phyloP scores from a whole-genome alignment of 2,113 vertebrate genomes.

The Vimba vimba region DNA sequence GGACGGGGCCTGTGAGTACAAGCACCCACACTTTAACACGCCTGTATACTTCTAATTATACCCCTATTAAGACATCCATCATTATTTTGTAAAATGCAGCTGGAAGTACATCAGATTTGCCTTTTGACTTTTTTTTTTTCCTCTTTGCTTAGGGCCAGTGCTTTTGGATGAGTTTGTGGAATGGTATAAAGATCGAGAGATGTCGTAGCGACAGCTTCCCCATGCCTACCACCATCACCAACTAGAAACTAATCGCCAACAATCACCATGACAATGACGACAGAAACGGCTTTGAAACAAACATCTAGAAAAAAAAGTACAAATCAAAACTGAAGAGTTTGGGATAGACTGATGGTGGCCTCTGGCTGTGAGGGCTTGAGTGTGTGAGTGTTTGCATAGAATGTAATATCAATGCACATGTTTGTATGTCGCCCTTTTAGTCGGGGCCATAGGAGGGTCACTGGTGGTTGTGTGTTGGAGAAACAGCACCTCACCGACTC shows the following conservation, averaged over 20 bases:
- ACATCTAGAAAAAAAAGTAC: slow-evolving; percentile 70
- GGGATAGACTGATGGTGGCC: slow-evolving; percentile 67
- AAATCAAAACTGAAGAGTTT: slow-evolving; percentile 61
- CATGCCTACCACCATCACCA: slow-evolving; percentile 42
- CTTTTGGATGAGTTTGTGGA: slow-evolving; percentile 99
- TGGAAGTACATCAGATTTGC: neutral
- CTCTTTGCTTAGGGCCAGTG: slow-evolving; percentile 87
- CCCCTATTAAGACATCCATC: neutral
- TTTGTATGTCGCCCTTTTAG: slow-evolving; percentile 84
- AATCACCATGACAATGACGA: slow-evolving; percentile 69
- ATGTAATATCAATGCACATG: slow-evolving; percentile 78
- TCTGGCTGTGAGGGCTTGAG: slow-evolving; percentile 47
- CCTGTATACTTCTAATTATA: neutral
- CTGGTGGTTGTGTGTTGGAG: slow-evolving; percentile 58
- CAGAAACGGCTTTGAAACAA: slow-evolving; percentile 65
- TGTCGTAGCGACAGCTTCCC: slow-evolving; percentile 82
- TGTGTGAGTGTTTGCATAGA: slow-evolving; percentile 34
- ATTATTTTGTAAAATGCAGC: neutral
- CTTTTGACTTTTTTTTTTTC: slow-evolving; percentile 44
- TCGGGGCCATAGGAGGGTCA: slow-evolving; percentile 77
- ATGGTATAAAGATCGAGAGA: slow-evolving; percentile 99
- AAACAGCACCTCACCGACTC: slow-evolving; percentile 73
- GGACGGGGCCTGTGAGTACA: slow-evolving; percentile 95
- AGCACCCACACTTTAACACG: neutral
- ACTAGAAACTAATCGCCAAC: slow-evolving; percentile 49